Percentiles rank a stretch among this genome's conserved stretches.
Conservation (phyloP, 2,113 vertebrate genomes). For the Greenwoodochromis staneri region DNA sequence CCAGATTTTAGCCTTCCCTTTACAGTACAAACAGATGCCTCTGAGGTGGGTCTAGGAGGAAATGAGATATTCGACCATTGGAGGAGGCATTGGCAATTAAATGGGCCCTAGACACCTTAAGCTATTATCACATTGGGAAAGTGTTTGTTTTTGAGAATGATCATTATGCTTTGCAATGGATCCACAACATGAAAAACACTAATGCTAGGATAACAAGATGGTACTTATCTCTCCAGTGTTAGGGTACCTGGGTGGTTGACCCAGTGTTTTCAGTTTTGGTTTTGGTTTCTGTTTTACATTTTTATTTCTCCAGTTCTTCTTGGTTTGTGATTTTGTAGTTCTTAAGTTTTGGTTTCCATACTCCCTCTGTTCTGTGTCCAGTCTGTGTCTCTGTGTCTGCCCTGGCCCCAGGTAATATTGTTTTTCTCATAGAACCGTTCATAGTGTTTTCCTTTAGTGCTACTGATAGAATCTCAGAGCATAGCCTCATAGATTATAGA, state of each 20-base stretch:
- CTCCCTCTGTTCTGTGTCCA: neutral
- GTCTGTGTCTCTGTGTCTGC: neutral
- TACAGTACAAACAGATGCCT: neutral
- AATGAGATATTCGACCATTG: neutral
- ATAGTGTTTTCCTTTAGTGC: neutral
- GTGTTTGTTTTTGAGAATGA: neutral
- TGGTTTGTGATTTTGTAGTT: neutral
- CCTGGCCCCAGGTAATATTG: neutral
- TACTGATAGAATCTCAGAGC: neutral
- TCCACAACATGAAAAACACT: neutral
- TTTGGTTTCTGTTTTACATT: neutral
- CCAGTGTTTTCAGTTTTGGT: neutral
- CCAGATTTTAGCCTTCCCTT: neutral
- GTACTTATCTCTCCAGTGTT: neutral
- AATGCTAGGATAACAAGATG: neutral
- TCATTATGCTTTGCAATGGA: neutral
- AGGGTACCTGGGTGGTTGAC: neutral
- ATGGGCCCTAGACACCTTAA: neutral
- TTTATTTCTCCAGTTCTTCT: neutral
- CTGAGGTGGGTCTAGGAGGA: neutral
- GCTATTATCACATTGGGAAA: neutral
- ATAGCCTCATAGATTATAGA: neutral
- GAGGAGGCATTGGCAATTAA: neutral
- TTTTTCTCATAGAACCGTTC: neutral
- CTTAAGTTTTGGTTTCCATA: neutral